These are phyloP conservation scores for Herminia tarsipennalis DNA, from an alignment of 2,888 invertebrate species.

Conservation along the genomic window DNA sequence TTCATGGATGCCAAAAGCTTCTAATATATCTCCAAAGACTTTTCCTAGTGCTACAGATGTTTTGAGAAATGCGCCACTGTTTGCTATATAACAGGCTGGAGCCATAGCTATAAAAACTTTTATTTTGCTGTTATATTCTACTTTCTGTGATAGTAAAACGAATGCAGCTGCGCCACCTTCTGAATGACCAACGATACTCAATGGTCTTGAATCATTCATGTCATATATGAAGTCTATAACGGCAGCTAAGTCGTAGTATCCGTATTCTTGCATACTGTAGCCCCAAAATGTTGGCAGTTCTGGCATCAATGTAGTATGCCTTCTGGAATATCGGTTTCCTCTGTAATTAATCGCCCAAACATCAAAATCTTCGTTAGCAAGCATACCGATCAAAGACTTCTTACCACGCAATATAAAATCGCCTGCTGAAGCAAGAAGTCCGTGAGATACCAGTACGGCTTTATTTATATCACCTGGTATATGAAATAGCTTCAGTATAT, in stretches of 20 bases:
- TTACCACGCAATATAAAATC: slow-evolving; percentile 15
- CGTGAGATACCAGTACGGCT: slow-evolving; percentile 9
- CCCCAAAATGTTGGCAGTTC: slow-evolving; percentile 21
- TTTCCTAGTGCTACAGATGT: too few relatives aligned
- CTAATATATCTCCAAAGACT: too few relatives aligned
- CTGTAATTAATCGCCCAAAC: slow-evolving; percentile 25
- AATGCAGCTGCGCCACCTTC: slow-evolving; percentile 16
- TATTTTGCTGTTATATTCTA: slow-evolving; percentile 23
- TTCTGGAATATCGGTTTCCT: slow-evolving; percentile 25
- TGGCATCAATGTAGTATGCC: slow-evolving; percentile 16
- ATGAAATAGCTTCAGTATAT: slow-evolving; percentile 17
- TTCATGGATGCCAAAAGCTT: slow-evolving; percentile 7
- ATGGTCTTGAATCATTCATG: slow-evolving; percentile 1
- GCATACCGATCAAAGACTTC: slow-evolving; percentile 11
- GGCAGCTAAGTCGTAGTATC: slow-evolving; percentile 17
- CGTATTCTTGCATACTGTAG: slow-evolving; percentile 25
- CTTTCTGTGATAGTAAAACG: slow-evolving; percentile 13
- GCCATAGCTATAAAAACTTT: slow-evolving; percentile 15
- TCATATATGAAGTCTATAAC: slow-evolving; percentile 18
- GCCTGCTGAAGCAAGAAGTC: slow-evolving; percentile 4
- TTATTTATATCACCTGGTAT: slow-evolving; percentile 12
- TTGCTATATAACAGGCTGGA: slow-evolving; percentile 9
- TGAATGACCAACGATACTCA: slow-evolving; percentile 21
- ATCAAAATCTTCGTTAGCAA: slow-evolving; percentile 14
- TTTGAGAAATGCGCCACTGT: too few relatives aligned